Base-by-base conservation (phyloP, 2,888 invertebrate genomes). In the Melieria omissa region DNA sequence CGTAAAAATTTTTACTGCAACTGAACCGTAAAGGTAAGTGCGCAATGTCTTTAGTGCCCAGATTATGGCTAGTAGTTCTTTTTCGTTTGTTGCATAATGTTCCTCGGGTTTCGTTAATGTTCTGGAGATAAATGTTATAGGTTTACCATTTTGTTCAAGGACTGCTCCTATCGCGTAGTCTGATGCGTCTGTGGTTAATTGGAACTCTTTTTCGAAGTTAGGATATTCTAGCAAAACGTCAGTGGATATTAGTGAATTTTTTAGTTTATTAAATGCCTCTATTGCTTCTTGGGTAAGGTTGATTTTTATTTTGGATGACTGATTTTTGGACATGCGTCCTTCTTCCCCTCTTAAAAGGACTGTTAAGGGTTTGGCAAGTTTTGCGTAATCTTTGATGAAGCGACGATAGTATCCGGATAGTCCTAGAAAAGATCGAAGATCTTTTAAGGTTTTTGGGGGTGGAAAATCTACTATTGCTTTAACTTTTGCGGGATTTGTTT, bases 381-480 rank as follows among this genome's bases (percentile, higher is more conserved):
- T 66, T 5, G 70, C 70, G 29, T 67, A 73, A 46, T 70, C 57
- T 41, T n/a, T 64, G 8, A 57, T n/a, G n/a, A 70, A 64, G 6
- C 52, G 57, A 7, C 72, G 42, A 29, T 72, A 72, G 14, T 55
- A 72, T 1, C 73, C 74, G 46, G 75, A 61, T 9, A 76, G 41
- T 5, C 75, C 76, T 8, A 73, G 57, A 47, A 77, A 74, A 0
- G 73, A 72, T 73, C 76, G 57, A 0, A 77, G 60, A 44, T 75
- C 10, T 29, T 41, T 58, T 0, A 58, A 58, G 1, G 29, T 41
- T 58, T 66, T 75, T 47, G 47, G 73, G 29, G 29, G 29, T 29
- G 29, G 29, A 29, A 16, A 16, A 16, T 16, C 16, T 16, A 16
- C 16, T 16, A 16, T 16, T 16, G 16, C 16, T 16, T 16, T 16